Evolutionary conservation across 2,113 vertebrate genomes (phyloP), one percentile per base, ranked within the genome.

Genomic region (Plotosus lineatus): DNA sequence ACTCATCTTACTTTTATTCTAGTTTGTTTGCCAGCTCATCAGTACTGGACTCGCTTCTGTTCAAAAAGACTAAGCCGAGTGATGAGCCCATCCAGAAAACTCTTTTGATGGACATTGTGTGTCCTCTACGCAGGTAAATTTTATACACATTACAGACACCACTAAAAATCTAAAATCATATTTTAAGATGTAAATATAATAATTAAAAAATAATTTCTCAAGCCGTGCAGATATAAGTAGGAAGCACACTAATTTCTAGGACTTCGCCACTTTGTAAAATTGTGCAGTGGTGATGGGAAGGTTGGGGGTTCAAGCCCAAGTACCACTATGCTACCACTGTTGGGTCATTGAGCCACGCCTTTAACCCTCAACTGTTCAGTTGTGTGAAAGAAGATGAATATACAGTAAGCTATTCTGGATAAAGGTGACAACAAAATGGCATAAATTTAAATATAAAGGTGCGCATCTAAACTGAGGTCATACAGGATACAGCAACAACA

Each of bases 21-120:
- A 97, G 96, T 88, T 92, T 97, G 86, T 97, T 97, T 85, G 95
- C 95, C 87, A 96, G 95, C 83, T 95, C 95, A 0, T 96, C 95
- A 0, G 95, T 94, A 68, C 79, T 97, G 89, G 96, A 97, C 84
- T 95, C 94, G 61, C 92, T 97, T 89, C 90, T 97, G 83, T 96
- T 94, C 85, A 96, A 95, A 61, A 90, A 90, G 0, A 93, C 92
- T 12, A 46, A 85, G 0, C 84, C 87, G 3, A 87, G 85, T 3
- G 90, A 95, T 6, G 84, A 92, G 21, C 90, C 90, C 0, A 91
- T 96, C 38, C 96, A 97, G 90, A 90, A 71, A 26, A 97, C 93
- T 1, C 92, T 97, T 55, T 90, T 95, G 44, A 90, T 92, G 6
- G 89, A 96, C 73, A 97, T 97, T 0, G 95, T 97, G 17, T 94